Conservation (phyloP, 2,113 vertebrate species). For the Pogonocichla stellata region DNA sequence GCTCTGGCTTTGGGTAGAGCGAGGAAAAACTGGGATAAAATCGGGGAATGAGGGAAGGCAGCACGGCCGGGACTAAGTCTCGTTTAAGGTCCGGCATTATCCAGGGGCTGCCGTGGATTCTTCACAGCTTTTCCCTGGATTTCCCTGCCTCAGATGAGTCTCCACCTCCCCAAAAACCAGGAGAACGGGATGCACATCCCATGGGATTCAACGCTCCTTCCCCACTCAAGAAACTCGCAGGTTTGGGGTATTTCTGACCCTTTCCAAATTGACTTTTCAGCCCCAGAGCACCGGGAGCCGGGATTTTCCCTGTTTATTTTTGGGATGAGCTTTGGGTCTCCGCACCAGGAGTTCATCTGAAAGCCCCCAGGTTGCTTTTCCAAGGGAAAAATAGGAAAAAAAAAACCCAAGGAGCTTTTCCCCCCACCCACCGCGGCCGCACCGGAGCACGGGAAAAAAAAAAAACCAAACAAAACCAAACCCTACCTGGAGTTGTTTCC, state of each 20-base stretch:
- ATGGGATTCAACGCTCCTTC: neutral
- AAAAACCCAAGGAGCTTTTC: accelerated
- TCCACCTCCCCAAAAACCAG: accelerated
- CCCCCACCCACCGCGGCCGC: accelerated
- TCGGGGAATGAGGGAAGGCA: accelerated
- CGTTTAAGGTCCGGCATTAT: neutral
- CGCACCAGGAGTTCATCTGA: accelerated
- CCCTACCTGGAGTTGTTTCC: constrained; percentile 38
- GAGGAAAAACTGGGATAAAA: neutral
- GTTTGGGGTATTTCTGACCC: neutral
- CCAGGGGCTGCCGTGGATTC: accelerated
- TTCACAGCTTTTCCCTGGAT: accelerated
- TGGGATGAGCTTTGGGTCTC: neutral
- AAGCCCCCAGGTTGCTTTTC: accelerated
- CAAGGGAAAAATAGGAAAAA: neutral
- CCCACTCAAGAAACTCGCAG: neutral
- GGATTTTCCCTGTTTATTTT: accelerated
- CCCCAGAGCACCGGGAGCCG: accelerated
- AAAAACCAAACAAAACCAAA: neutral
- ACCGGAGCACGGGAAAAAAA: accelerated
- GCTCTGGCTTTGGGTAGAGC: accelerated
- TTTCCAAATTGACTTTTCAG: accelerated
- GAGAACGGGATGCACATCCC: neutral
- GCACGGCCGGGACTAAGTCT: accelerated
- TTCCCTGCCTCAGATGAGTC: neutral